A percentile compares a stretch with the other conserved stretches of the same genome.
Evolutionary conservation across 1,140 invertebrate genomes (phyloP).

Genomic region (Danaus melanippus): DNA sequence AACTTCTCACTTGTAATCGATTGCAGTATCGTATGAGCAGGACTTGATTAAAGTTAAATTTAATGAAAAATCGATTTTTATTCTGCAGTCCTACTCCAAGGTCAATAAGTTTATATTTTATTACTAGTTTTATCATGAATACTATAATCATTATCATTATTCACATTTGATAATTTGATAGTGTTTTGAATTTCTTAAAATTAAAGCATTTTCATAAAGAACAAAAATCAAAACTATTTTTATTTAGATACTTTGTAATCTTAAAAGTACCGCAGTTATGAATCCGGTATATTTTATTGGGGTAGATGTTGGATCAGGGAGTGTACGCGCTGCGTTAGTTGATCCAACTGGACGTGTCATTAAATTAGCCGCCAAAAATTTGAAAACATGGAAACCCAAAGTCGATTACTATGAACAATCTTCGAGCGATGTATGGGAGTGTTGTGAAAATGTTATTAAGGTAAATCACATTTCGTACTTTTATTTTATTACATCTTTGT

Average conservation of each 20-base stretch:
- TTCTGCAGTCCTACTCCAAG: background rate
- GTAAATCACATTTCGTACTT: constrained; percentile 51
- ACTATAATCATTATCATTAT: too few species aligned
- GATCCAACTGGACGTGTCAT: constrained; percentile 77
- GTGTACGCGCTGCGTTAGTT: constrained; percentile 88
- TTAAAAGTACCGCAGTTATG: constrained; percentile 26
- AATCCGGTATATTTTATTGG: constrained; percentile 81
- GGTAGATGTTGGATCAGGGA: constrained; percentile 94
- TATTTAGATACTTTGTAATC: constrained; percentile 2
- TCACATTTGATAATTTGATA: too few species aligned
- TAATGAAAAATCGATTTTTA: background rate
- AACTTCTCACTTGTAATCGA: background rate
- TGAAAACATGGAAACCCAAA: constrained; percentile 84
- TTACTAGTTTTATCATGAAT: constrained; percentile 5
- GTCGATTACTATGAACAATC: constrained; percentile 92
- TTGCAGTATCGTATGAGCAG: background rate
- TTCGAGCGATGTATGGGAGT: constrained; percentile 91
- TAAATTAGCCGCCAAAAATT: constrained; percentile 75
- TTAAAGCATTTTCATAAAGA: too few species aligned
- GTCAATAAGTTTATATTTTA: background rate
- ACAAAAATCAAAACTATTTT: too few species aligned
- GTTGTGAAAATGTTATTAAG: constrained; percentile 78
- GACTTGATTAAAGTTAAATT: too few species aligned
- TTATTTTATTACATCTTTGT: background rate
- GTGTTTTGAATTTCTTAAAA: too few species aligned